Evolutionary conservation across 2,797 vertebrate species (phyloP), one percentile per base, ranked within the genome.

Genomic region (Sebastes umbrosus): DNA sequence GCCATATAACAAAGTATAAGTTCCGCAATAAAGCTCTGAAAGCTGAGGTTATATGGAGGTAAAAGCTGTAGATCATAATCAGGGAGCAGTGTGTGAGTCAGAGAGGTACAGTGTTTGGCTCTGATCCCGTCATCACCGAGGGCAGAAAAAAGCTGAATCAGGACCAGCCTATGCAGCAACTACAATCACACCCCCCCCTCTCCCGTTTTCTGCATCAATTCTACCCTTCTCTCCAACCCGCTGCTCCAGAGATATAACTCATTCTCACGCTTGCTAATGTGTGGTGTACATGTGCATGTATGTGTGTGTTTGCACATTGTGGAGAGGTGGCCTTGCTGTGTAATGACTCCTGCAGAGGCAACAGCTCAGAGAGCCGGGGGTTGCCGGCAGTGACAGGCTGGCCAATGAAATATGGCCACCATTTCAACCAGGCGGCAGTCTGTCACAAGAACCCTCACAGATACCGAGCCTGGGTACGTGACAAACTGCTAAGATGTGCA

Each of bases 301-400:
- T 82, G 73, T 73, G 80, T 78, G 78, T 32, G 77, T 69, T 59
- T 25, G 77, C 50, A 72, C 46, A 50, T 43, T 6, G 7, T 12
- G 66, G 68, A 58, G 69, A 77, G 68, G 75, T 64, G 82, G 77
- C 82, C 85, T 91, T 46, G 83, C 80, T 69, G 82, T 62, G 87
- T 89, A 85, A 91, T 89, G 88, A 85, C 79, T 90, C 80, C 84
- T 77, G 86, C 90, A 90, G 81, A 88, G 82, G 54, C 66, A 64
- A 43, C 76, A 12, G 79, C 84, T 69, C 75, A 71, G 64, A 55
- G 52, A 69, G 63, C 9, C n/a, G 1, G 39, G 24, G 66, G 55
- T 71, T 74, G 69, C 65, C 73, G 59, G 84, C 69, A 39, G 66
- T 83, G 82, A 90, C 87, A 80, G 72, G 83, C 69, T 2, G 67